Evolutionary conservation across 2,113 vertebrate genomes (phyloP), one percentile per base, ranked within the genome.

Genomic region (Parotia lawesii): DNA sequence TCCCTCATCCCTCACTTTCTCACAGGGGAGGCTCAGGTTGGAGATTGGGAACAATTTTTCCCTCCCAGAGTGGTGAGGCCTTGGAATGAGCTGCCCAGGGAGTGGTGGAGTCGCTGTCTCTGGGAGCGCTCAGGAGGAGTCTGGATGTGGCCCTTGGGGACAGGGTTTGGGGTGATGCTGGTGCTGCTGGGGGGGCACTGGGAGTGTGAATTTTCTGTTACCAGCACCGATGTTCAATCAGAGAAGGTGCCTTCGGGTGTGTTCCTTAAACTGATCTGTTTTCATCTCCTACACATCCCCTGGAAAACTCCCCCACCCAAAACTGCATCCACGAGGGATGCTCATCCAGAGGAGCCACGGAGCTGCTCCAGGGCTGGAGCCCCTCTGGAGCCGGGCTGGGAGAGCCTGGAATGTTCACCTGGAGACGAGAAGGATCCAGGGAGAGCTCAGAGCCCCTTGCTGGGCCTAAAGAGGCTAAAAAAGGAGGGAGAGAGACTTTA

Each of bases 311-410:
- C 62, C 40, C 15, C 64, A 54, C 15, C 60, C 64, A 45, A 60
- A 76, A 2, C 20, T 50, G 44, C 53, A 48, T 17, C 35, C 29
- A 42, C 0, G 4, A 21, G 50, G 42, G 42, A 85, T n/a, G 58
- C 50, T 47, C 2, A 0, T 12, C 23, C 81, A n/a, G n/a, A 45
- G 48, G 28, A 8, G 28, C 5, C 58, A 0, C 1, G 15, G 78
- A 9, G 65, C 31, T 81, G 53, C 64, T 45, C 4, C 76, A 37
- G 61, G 61, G 40, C 77, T 57, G 77, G 62, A 65, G 25, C 8
- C 27, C 44, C 57, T 9, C 61, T 47, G 53, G 35, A 25, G 65
- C 37, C 17, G 7, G 79, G 37, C 69, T 73, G 81, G 58, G 15
- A 40, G 18, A 51, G 37, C 67, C 64, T 57, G 66, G 66, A 2